Evolutionary conservation across 2,797 vertebrate genomes (phyloP), one percentile per base, ranked within the genome.

Genomic region (Meriones psammophilus): DNA sequence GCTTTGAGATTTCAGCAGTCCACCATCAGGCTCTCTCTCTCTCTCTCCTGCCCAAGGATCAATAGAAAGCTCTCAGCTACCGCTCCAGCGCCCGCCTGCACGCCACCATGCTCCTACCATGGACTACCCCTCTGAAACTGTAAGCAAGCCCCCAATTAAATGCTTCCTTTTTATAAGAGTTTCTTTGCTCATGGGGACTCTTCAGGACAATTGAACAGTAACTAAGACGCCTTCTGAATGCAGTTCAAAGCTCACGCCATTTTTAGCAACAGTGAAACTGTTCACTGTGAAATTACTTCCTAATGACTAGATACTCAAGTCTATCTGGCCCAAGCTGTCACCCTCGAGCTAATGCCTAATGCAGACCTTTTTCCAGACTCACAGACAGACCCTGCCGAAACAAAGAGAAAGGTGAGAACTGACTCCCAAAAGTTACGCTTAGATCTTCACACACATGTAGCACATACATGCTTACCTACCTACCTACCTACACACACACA

Each of bases 201-300:
- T 42, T 42, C 36, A 62, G 3, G 62, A 14, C n/a, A 60, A 60
- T 10, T 62, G 24, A 30, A 62, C 36, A 62, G 58, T 42, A 9
- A 39, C n/a, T 39, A 62, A 39, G 78, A 80, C 8, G 26, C 58
- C 94, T 87, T 46, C 85, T 42, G 73, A 87, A 90, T 89, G 93
- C 89, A 96, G 89, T 18, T 46, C 76, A 93, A 96, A 96, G 60
- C 15, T 88, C 60, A 81, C 15, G 33, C 33, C 30, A 74, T 83
- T 89, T 87, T 87, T 81, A 76, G 77, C 92, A 91, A 77, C 83
- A 85, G 39, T 89, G 58, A 92, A 94, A 92, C 50, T 24, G 87
- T 69, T 85, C 56, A 28, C 50, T 73, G 8, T 28, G 77, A 94
- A 92, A 77, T 71, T 80, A 85, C 14, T 81, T 36, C n/a, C 46